Percentiles rank a stretch among this genome's conserved stretches.
Conservation (phyloP, 1,140 invertebrate species). For the Goniozus legneri region DNA sequence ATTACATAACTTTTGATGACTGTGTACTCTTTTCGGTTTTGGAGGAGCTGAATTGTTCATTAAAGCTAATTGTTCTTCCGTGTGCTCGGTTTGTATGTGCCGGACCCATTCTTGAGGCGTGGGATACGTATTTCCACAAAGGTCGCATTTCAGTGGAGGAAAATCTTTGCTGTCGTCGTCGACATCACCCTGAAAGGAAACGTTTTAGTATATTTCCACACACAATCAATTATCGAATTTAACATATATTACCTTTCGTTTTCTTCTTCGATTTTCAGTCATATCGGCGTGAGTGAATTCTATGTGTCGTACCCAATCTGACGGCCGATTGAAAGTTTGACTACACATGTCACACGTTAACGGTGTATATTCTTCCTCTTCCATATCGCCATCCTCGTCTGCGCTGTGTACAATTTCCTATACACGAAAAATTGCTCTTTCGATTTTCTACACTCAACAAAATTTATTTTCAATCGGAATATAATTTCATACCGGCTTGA, state of each 20-base stretch:
- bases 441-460: no score
- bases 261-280: slow-evolving; percentile 60
- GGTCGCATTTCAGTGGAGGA: slow-evolving; percentile 70
- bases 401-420: slow-evolving; percentile 55
- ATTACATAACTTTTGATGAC: slow-evolving; percentile 64
- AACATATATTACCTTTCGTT: slow-evolving; percentile 47
- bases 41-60: slow-evolving; percentile 70
- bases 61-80: slow-evolving; percentile 76
- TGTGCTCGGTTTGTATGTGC: slow-evolving; percentile 78
- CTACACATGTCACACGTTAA: slow-evolving; percentile 78
- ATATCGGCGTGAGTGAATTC: slow-evolving; percentile 66
- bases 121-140: slow-evolving; percentile 77
- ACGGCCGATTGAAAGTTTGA: slow-evolving; percentile 77
- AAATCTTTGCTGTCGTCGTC: slow-evolving; percentile 64
- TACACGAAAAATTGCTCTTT: background rate
- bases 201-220: no score
- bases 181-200: slow-evolving; percentile 57
- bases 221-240: background rate
- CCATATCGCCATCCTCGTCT: slow-evolving; percentile 47
- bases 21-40: slow-evolving; percentile 59
- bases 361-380: slow-evolving; percentile 64
- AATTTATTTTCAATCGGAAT: background rate
- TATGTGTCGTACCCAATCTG: slow-evolving; percentile 76
- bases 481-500: slow-evolving; percentile 48
- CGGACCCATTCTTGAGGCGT: slow-evolving; percentile 81